Conservation (phyloP, 2,113 vertebrate species). For the Tragelaphus imberbis region DNA sequence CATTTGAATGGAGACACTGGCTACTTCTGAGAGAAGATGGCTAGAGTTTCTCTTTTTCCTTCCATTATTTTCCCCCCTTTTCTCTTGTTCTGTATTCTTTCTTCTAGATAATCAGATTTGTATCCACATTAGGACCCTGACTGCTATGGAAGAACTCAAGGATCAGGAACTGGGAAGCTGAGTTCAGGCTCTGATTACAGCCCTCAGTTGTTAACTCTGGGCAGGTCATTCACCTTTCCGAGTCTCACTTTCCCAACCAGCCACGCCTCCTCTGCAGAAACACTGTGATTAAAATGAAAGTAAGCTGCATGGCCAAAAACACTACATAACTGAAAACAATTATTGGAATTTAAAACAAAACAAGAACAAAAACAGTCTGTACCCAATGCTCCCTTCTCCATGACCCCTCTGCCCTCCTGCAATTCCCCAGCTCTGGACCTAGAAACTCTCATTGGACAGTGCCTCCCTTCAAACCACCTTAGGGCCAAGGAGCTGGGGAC, state of each 20-base stretch:
- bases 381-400: not conserved
- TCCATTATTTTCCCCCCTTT: not conserved
- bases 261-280: not conserved
- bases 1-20: not conserved
- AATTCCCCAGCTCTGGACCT: not conserved
- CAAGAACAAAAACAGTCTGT: conserved; percentile 52
- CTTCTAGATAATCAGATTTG: not conserved
- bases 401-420: conserved; percentile 27
- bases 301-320: not conserved
- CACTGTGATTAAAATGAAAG: conserved; percentile 10
- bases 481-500: not conserved
- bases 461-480: not conserved
- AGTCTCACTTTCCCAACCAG: not conserved
- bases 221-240: not conserved
- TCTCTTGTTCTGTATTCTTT: not conserved
- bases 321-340: conserved; percentile 50
- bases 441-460: not conserved
- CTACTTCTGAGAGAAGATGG: not conserved
- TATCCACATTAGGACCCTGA: not conserved
- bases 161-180: not conserved
- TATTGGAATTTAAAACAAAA: conserved; percentile 62
- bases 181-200: not conserved
- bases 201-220: accelerated
- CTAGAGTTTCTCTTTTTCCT: not conserved
- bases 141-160: not conserved